Base-by-base conservation (phyloP, 1,140 invertebrate genomes). In the Brachystomella parvula region DNA sequence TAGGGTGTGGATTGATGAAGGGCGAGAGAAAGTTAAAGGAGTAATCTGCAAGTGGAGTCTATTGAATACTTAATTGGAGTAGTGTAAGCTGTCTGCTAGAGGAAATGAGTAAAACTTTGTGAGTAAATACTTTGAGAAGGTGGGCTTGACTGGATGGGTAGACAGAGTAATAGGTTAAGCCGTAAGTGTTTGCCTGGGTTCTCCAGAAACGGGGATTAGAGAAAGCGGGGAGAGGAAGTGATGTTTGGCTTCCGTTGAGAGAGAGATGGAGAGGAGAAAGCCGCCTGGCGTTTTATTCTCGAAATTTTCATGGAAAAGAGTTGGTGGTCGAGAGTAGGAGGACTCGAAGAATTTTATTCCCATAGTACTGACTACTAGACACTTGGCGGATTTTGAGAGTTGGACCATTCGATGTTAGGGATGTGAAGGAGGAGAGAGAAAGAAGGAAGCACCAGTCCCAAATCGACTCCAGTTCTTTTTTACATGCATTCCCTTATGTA, bases 281-380 rank as follows among this genome's bases (percentile, higher is more conserved):
- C 67, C 67, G 63, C 63, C 67, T 65, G 64, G 67, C 56, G 67
- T 69, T 69, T 65, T 62, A 65, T 69, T 69, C 65, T 19, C 57
- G 63, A 69, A 69, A 65, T 69, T 65, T 65, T 31, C 17, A 47
- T 65, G 26, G 47, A n/a, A 53, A 24, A 61, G 24, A 29, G 3
- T 59, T 53, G 24, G 49, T 24, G 9, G 9, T 53, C 15, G 9
- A 53, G 24, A 53, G 35, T 39, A 19, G 35, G 19, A 9, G 6
- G 6, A 39, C 35, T 39, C 19, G 35, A 39, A 39, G 35, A 6
- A 6, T 19, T 39, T 39, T 19, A 6, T 6, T 9, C 35, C 19
- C 9, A 44, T 12, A 44, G 39, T 44, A n/a, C 9, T 44, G 39
- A n/a, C n/a, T 44, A n/a, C n/a, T 44, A 26, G 24, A 56, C 3